phyloP scores from a whole-genome alignment of 2,113 vertebrate species.

The Guaruba guarouba region DNA sequence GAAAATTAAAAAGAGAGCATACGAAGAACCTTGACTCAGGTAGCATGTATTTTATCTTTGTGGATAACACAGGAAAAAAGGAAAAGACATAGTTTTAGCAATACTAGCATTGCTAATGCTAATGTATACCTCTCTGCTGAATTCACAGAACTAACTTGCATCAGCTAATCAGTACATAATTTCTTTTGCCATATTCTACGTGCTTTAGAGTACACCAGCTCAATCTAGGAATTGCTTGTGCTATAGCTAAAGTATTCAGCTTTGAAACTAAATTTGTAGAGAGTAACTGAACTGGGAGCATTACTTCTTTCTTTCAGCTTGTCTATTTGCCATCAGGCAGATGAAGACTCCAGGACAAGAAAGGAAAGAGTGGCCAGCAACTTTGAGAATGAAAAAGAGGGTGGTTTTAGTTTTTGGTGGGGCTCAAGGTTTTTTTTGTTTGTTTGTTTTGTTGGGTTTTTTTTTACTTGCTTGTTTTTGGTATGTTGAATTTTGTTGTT shows the following conservation, averaged over 20 bases:
- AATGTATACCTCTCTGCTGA: background rate
- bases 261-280: background rate
- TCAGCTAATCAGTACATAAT: background rate
- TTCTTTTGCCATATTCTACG: background rate
- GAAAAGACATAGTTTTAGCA: background rate
- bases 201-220: background rate
- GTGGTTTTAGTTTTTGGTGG: too few species aligned
- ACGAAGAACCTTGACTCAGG: background rate
- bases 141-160: background rate
- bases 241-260: background rate
- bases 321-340: background rate
- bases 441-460: background rate
- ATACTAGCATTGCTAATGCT: background rate
- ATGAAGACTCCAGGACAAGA: background rate
- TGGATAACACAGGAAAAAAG: background rate
- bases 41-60: background rate
- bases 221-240: background rate
- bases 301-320: background rate
- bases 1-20: background rate
- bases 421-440: rapidly evolving
- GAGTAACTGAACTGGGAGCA: background rate
- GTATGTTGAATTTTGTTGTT: background rate
- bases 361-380: background rate
- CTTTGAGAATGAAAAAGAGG: rapidly evolving
- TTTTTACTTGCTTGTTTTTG: background rate